phyloP scores from a whole-genome alignment of 2,113 vertebrate genomes.

The Peromyscus californicus region DNA sequence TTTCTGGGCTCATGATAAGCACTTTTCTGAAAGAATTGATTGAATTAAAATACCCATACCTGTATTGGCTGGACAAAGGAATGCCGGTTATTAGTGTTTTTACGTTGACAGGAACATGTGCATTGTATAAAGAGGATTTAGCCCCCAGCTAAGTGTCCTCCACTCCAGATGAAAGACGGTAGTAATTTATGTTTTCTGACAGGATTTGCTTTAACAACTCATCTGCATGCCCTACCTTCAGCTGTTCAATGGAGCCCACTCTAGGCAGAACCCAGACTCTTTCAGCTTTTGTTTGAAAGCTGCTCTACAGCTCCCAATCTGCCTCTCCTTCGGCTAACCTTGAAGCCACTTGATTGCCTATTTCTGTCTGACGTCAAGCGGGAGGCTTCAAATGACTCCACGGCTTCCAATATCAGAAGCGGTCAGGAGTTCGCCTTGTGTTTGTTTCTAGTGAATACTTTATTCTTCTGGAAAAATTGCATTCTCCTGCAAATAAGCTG shows the following conservation, averaged over 20 bases:
- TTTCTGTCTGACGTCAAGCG: background rate
- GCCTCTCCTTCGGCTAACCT: background rate
- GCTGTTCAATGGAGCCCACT: background rate
- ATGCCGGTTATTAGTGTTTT: background rate
- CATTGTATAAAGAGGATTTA: background rate
- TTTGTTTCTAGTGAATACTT: background rate
- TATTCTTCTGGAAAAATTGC: constrained; percentile 4
- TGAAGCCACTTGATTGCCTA: background rate
- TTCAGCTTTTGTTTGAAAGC: background rate
- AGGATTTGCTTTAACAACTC: background rate
- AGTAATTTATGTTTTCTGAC: background rate
- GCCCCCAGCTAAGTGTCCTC: background rate
- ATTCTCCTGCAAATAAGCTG: background rate
- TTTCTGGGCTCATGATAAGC: background rate
- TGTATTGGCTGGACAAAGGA: background rate
- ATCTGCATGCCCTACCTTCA: background rate
- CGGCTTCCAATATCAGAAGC: background rate
- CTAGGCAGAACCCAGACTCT: background rate
- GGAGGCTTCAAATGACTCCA: background rate
- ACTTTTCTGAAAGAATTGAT: background rate
- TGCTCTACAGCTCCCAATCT: background rate
- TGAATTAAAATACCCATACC: background rate
- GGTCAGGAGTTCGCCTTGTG: background rate
- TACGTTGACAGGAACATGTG: background rate
- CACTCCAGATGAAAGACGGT: background rate